Conservation (phyloP, 2,797 vertebrate species). For the Lophura swinhoii region DNA sequence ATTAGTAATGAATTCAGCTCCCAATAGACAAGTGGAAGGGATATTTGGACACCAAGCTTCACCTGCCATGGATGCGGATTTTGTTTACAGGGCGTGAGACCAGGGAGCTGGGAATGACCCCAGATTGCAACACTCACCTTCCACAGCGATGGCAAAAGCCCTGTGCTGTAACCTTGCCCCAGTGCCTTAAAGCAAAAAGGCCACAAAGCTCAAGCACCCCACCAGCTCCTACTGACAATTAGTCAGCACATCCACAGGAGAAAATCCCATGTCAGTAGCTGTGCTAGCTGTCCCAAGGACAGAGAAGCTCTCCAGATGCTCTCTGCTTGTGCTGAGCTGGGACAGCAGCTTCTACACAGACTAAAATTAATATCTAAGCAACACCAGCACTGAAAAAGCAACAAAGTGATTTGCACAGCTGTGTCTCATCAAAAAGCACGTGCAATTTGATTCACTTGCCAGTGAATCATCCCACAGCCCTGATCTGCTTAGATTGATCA, state of each 20-base stretch:
- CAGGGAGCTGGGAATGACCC: background rate
- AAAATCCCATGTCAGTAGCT: background rate
- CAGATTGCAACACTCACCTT: background rate
- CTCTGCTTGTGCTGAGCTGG: background rate
- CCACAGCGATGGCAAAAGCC: background rate
- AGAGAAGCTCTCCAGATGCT: background rate
- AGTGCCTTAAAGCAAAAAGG: background rate
- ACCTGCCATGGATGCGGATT: fast-evolving
- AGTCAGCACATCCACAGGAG: background rate
- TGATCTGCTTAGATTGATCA: fast-evolving
- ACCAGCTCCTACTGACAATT: background rate
- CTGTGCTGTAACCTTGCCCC: background rate
- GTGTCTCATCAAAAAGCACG: background rate
- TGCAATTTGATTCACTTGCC: background rate
- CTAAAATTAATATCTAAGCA: background rate
- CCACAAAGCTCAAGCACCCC: background rate
- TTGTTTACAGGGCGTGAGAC: background rate
- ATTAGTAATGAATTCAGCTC: background rate
- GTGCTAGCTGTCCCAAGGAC: background rate
- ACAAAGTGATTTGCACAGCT: background rate
- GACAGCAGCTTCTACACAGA: background rate
- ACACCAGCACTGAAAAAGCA: background rate
- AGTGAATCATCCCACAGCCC: background rate
- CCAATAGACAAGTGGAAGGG: background rate
- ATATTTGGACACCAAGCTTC: background rate